Evolutionary conservation across 1,140 invertebrate genomes (phyloP), one percentile per base, ranked within the genome.

Genomic region (Reticulitermes speratus): DNA sequence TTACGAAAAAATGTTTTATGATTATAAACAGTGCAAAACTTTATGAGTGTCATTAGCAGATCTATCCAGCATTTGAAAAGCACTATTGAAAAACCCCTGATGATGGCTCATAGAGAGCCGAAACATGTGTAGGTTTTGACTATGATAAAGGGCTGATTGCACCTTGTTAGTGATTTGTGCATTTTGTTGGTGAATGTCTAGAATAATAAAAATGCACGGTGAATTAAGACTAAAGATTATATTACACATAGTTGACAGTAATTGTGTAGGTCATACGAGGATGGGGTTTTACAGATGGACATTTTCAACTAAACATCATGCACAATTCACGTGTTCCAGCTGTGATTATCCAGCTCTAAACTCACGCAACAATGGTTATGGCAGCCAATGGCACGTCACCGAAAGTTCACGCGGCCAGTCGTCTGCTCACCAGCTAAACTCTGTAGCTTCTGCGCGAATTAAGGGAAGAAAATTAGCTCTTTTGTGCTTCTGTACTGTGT

Each of bases 401-500:
- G 1, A 30, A 75, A 30, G n/a, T 75, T 1, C n/a, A 30, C 12
- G 25, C 65, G 5, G 65, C 65, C 65, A n/a, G 65, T 8, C 21
- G 19, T 65, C 59, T 25, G 59, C 21, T n/a, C 21, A n/a, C 59
- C 7, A 65, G 59, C 14, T 75, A 25, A 30, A 25, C 65, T 75
- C 65, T 30, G 65, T 30, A 75, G 65, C 65, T 75, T 75, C 25
- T 25, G 65, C n/a, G 65, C 30, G n/a, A n/a, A 75, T 75, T 75
- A 75, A 25, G 65, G n/a, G 65, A 75, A 75, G 65, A 75, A 75
- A 75, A 75, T 75, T n/a, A 75, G n/a, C 65, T 75, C 65, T 30
- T 75, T 75, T 75, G 65, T 75, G n/a, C n/a, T 75, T 75, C 65
- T 75, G 3, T 30, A 1, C 25, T 30, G 65, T 75, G 65, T 30